Evolutionary conservation across 2,888 invertebrate species (phyloP), one percentile per base, ranked within the genome.

Genomic region (Ramazzottius varieornatus): DNA sequence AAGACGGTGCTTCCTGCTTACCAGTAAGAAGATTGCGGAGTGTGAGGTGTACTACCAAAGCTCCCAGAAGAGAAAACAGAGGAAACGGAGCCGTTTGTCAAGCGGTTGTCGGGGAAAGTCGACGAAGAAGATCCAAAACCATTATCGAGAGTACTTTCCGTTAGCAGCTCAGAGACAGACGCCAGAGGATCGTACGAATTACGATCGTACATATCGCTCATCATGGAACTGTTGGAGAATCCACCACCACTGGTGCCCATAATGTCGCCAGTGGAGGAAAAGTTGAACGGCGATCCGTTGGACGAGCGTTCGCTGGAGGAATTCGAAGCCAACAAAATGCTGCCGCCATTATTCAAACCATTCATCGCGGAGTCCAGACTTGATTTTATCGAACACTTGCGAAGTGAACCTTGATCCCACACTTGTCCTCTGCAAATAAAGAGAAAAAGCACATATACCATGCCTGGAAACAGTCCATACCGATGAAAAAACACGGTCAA

Each of bases 291-390:
- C 20, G 54, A 54, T 24, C 54, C 54, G 29, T 54, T 54, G 16
- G 54, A 54, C 4, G 54, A 54, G 29, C 54, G 54, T 29, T 54
- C 54, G 54, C 54, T 54, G 54, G 54, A 54, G 8, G 54, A 54
- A 54, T 54, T 54, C 16, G 54, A 54, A 8, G 54, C 29, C 54
- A 54, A 24, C 4, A 54, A 24, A 4, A 24, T n/a, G n/a, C 54
- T 24, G 54, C 29, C 24, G 8, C 54, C 54, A 54, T 54, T 54
- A 4, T 16, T 13, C 40, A 40, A 20, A 8, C 20, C 8, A 13
- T 54, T 24, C 29, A 24, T 16, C 29, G 29, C 4, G 29, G 54
- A 54, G 16, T 54, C 24, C 24, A 54, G 8, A 4, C 16, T 16
- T 16, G 54, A 16, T 29, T 54, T 54, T n/a, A n/a, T n/a, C n/a